Evolutionary conservation across 2,113 vertebrate species (phyloP).

Genomic region (Syrmaticus mikado): DNA sequence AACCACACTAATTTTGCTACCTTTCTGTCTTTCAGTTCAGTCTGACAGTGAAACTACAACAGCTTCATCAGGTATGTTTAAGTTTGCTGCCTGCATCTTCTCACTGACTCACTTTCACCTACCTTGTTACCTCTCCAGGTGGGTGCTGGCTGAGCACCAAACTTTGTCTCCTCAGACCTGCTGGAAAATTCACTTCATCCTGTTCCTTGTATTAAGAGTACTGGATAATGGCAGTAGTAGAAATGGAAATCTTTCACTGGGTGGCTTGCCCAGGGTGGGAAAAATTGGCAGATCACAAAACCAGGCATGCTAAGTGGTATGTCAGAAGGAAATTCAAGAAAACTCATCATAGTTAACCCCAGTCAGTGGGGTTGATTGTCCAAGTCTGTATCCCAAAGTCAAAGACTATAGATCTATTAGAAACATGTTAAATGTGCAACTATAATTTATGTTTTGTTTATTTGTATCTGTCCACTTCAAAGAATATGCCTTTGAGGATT

Average conservation of each 20-base stretch:
- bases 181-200: not conserved
- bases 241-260: not conserved
- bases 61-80: constrained; percentile 18
- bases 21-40: constrained; percentile 37
- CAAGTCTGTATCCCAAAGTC: not conserved
- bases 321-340: not conserved
- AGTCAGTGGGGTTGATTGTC: not conserved
- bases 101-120: not conserved
- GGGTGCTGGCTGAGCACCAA: not conserved
- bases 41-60: not conserved
- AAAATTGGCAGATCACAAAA: not conserved
- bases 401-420: not conserved
- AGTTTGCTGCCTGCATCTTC: not conserved
- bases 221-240: not conserved
- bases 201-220: not conserved
- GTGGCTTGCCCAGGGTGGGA: not conserved
- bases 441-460: not conserved
- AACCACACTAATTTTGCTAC: not conserved
- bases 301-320: not conserved
- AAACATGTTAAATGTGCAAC: not conserved
- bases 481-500: not conserved
- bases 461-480: not conserved
- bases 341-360: not conserved
- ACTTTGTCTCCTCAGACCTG: not conserved
- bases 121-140: not conserved